Conservation (phyloP, 2,888 invertebrate genomes). For the Hyposoter didymator region DNA sequence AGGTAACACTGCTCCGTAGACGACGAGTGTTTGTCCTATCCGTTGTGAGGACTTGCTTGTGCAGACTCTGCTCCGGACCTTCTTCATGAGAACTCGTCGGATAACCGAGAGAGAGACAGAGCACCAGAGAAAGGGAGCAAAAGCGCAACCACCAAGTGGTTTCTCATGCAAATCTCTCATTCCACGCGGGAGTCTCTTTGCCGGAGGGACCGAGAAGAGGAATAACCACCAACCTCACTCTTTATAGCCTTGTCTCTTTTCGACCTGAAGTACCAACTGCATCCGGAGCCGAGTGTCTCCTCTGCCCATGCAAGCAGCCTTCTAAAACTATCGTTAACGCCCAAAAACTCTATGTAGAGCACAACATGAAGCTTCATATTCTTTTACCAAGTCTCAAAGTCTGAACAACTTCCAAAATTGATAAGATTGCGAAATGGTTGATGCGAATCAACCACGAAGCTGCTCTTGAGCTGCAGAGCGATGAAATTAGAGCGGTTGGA, state of each 20-base stretch:
- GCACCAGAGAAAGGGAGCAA: constrained; percentile 17
- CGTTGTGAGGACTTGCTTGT: constrained; percentile 52
- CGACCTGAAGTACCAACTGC: constrained; percentile 27
- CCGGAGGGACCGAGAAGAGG: constrained; percentile 25
- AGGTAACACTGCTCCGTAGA: constrained; percentile 59
- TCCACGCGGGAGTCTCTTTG: constrained; percentile 51
- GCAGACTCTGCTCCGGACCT: constrained; percentile 50
- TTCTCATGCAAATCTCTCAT: constrained; percentile 64
- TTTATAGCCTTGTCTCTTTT: constrained; percentile 32
- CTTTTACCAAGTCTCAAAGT: not conserved
- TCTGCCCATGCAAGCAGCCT: not conserved
- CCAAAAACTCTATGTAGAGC: not conserved
- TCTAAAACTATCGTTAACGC: constrained; percentile 16
- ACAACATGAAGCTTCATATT: not conserved
- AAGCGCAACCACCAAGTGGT: constrained; percentile 48
- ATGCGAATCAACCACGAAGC: not conserved
- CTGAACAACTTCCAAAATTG: not conserved
- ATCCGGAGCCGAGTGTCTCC: constrained; percentile 28
- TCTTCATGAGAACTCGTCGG: constrained; percentile 48
- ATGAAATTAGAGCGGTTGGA: too few species aligned
- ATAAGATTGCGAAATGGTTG: not conserved
- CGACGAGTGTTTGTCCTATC: constrained; percentile 65
- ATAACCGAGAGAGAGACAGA: constrained; percentile 31
- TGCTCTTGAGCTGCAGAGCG: not conserved
- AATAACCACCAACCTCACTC: constrained; percentile 39